Base-by-base conservation (phyloP, 2,113 vertebrate genomes). In the Eidolon helvum region DNA sequence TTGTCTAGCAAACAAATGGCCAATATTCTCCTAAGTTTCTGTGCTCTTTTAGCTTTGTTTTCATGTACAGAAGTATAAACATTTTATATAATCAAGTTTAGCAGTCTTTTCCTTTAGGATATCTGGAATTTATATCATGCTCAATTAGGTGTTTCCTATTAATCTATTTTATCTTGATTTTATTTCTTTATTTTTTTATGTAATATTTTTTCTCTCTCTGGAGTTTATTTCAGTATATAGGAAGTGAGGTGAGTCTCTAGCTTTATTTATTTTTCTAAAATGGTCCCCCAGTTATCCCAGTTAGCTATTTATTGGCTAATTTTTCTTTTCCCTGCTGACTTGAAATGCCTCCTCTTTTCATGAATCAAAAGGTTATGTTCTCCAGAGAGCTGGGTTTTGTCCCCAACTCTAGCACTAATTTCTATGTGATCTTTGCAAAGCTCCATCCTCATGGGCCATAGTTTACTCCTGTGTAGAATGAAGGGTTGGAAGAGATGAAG, bases 31-130 rank as follows among this genome's bases (percentile, higher is more conserved):
- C 16, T 21, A 33, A 66, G 30, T n/a, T 72, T 57, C 55, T 87
- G 72, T 91, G 35, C 84, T 91, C 14, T 77, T 84, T 92, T 89
- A 72, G 50, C n/a, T 96, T 96, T 96, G 40, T 91, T 91, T 93
- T 40, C 43, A 86, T 89, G 33, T 82, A 71, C 33, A 48, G 30
- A 83, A 63, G 30, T 68, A 77, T 66, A 87, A 80, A 55, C 48
- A 48, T 33, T 87, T 74, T 48, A 24, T 72, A 33, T n/a, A 33
- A 10, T 86, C 35, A 65, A 33, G 96, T 53, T n/a, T 71, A 77
- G 45, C 10, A 66, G 26, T 77, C 40, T 61, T 74, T 83, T 82
- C 55, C 61, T 89, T 95, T 84, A 94, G 66, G 53, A 22, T 10
- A 71, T 94, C n/a, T 71, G 85, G 69, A 24, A 21, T 80, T 57